Percentiles rank a stretch among this genome's conserved stretches.
Evolutionary conservation across 2,888 invertebrate species (phyloP).

Genomic region (Octonoba sinensis): DNA sequence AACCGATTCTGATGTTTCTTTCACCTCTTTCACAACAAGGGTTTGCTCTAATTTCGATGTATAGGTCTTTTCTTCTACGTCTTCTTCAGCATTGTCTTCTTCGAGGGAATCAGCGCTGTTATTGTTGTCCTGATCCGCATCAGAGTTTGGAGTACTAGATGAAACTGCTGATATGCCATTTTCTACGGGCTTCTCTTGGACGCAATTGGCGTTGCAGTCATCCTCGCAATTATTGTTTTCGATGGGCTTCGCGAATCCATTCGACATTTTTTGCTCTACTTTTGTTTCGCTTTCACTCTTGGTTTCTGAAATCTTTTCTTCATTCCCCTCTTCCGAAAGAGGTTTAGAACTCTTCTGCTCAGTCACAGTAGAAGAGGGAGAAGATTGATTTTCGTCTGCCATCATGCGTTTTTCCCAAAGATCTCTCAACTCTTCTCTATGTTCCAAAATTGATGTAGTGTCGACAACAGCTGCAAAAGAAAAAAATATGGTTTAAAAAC

Average conservation of each 20-base stretch:
- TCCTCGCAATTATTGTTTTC: conserved; percentile 13
- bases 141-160: background rate
- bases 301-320: conserved; percentile 35
- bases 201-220: conserved; percentile 16
- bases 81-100: conserved; percentile 30
- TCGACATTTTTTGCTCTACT: conserved; percentile 1
- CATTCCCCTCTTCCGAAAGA: conserved; percentile 30
- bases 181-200: conserved; percentile 4
- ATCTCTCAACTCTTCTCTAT: conserved; percentile 61
- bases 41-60: conserved; percentile 40
- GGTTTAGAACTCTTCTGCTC: conserved; percentile 16
- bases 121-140: conserved; percentile 42
- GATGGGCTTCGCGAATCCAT: conserved; percentile 33
- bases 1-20: background rate
- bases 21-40: conserved; percentile 30
- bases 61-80: conserved; percentile 44
- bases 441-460: conserved; percentile 59
- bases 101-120: conserved; percentile 50
- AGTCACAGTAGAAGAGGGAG: conserved; percentile 41
- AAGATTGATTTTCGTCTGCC: conserved; percentile 62
- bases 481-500: background rate
- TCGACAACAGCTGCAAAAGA: conserved; percentile 53
- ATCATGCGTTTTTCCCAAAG: conserved; percentile 64
- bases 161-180: background rate
- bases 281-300: conserved; percentile 41